phyloP scores from a whole-genome alignment of 2,797 vertebrate genomes.

The Harpagifer antarcticus region DNA sequence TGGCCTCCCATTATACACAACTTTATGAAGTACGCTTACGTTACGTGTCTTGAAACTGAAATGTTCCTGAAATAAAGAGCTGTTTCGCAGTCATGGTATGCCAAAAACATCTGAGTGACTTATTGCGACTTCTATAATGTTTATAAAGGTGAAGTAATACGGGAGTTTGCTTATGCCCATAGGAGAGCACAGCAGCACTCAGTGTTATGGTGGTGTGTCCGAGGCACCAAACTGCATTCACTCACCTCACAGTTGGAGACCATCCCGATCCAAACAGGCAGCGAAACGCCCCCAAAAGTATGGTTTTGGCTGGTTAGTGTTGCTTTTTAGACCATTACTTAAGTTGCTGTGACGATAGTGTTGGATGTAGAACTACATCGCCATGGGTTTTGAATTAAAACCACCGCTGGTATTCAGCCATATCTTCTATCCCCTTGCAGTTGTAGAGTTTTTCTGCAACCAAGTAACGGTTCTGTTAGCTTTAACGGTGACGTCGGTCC shows the following conservation, averaged over 20 bases:
- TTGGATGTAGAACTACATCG: background rate
- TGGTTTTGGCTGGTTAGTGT: background rate
- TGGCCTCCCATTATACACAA: background rate
- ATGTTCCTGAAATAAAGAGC: background rate
- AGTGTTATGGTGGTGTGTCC: conserved; percentile 19
- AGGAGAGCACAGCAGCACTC: background rate
- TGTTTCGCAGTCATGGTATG: background rate
- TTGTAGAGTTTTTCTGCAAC: conserved; percentile 67
- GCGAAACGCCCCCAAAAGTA: conserved; percentile 58
- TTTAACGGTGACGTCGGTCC: conserved; percentile 85
- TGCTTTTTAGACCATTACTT: conserved; percentile 5
- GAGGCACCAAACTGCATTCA: conserved; percentile 55
- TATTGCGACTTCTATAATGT: background rate
- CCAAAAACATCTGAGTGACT: too few relatives aligned
- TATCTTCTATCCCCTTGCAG: conserved; percentile 48
- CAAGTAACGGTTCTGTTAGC: conserved; percentile 79
- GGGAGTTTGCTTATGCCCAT: too few relatives aligned
- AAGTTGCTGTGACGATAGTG: background rate
- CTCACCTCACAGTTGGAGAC: conserved; percentile 75
- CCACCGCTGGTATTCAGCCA: conserved; percentile 34
- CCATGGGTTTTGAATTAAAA: conserved; percentile 13
- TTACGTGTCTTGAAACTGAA: background rate
- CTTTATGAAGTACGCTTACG: background rate
- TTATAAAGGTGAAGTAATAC: background rate
- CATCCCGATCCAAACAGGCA: conserved; percentile 58